Percentiles rank a stretch among this genome's conserved stretches.
phyloP scores from a whole-genome alignment of 2,888 invertebrate species.

The Hyalella azteca region DNA sequence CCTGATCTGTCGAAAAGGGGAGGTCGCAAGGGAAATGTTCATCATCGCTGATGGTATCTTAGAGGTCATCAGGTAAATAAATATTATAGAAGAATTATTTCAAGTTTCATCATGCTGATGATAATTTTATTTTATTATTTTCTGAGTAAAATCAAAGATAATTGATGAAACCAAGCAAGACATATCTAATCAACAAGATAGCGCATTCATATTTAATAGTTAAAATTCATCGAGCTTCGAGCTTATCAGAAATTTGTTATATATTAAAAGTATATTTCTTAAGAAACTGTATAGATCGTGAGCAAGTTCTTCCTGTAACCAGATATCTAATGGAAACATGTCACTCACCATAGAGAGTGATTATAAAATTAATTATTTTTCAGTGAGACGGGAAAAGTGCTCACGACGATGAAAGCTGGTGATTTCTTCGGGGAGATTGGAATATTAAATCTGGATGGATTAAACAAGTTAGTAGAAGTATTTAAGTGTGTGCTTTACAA shows the following conservation, averaged over 20 bases:
- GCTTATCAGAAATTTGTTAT: neutral
- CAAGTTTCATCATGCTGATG: no score
- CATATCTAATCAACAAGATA: no score
- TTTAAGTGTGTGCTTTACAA: no score
- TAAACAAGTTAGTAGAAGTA: constrained; percentile 87
- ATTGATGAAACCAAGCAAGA: no score
- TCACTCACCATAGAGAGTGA: neutral
- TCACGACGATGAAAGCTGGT: constrained; percentile 95
- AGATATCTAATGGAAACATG: neutral
- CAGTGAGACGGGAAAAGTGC: constrained; percentile 88
- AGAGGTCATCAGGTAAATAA: constrained; percentile 76
- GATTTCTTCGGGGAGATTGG: constrained; percentile 98
- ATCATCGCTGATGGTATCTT: constrained; percentile 96
- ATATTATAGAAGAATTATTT: neutral
- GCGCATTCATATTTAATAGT: no score
- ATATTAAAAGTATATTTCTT: neutral
- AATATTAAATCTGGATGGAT: constrained; percentile 90
- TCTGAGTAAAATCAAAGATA: no score
- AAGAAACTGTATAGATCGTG: neutral
- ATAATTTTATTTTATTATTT: no score
- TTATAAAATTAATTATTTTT: constrained; percentile 46
- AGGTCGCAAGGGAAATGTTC: constrained; percentile 96
- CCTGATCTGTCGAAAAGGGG: constrained; percentile 92
- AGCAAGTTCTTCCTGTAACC: neutral
- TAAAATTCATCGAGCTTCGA: no score